Evolutionary conservation across 2,888 invertebrate species (phyloP).

Genomic region (Glyphotaelius pellucidus): DNA sequence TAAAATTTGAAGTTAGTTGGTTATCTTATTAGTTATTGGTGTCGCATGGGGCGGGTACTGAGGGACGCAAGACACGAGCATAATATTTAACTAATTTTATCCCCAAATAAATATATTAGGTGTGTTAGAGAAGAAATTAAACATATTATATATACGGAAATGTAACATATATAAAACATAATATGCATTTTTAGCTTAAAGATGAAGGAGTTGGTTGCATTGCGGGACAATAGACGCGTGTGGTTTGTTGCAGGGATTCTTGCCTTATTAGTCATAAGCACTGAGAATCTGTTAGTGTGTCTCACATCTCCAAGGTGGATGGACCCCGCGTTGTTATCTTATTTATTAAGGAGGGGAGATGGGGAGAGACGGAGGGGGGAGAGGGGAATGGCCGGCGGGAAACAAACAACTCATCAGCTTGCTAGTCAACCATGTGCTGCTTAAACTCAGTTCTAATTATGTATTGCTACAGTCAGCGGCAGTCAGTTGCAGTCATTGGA

Average conservation of each 20-base stretch:
- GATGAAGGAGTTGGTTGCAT: conserved; percentile 49
- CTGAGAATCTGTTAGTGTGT: conserved; percentile 38
- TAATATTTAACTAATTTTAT: conserved; percentile 63
- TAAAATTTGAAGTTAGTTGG: conserved; percentile 56
- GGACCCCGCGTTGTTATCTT: conserved; percentile 51
- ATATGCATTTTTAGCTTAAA: conserved; percentile 65
- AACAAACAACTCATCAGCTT: conserved; percentile 64
- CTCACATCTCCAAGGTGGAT: background rate
- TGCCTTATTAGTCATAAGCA: conserved; percentile 64
- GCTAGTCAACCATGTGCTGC: conserved; percentile 66
- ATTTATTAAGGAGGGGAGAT: conserved; percentile 51
- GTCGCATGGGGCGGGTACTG: conserved; percentile 38
- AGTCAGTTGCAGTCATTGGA: background rate
- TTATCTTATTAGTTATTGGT: conserved; percentile 22
- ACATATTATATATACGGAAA: conserved; percentile 49
- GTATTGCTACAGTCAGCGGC: conserved; percentile 38
- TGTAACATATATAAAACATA: conserved; percentile 60
- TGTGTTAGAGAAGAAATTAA: conserved; percentile 62
- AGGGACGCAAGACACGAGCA: conserved; percentile 50
- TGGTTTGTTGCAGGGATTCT: conserved; percentile 61
- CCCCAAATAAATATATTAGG: conserved; percentile 62
- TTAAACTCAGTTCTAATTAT: conserved; percentile 63
- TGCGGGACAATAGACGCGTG: conserved; percentile 55
- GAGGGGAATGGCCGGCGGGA: conserved; percentile 54
- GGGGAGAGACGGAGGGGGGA: background rate